Evolutionary conservation across 1,140 invertebrate species (phyloP), one percentile per base, ranked within the genome.

Genomic region (Ephestia elutella): DNA sequence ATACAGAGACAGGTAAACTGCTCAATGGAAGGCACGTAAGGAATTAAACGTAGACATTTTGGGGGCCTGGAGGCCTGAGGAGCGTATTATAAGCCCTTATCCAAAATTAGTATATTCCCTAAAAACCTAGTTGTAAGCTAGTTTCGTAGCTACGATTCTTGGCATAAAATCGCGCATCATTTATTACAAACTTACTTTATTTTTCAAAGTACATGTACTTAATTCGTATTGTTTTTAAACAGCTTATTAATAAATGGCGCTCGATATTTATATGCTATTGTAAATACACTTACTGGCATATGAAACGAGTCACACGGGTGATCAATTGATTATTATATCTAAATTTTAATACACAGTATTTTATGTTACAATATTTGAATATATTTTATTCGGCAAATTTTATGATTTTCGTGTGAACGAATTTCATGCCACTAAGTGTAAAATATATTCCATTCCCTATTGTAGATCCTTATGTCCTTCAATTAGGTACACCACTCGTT

Each of bases 1-100:
- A 68, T 66, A 60, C 71, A 56, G 74, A 72, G 80, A 68, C 73
- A 75, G 74, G 66, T 64, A 63, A 72, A 68, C 73, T 80, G 75
- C 75, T 77, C 77, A 77, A 73, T 62, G 58, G 57, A 79, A 77
- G 62, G 84, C 84, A 87, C 84, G 75, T 74, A 72, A 85, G 84
- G 84, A 87, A 87, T 87, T 87, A 77, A 84, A 69, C 18, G 79
- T 84, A 85, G 78, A 73, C 59, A 76, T 73, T 65, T 59, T 38
- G 49, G 35, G 66, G 65, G 56, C 61, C 62, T 54, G 57, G 35
- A 54, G 62, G 38, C 62, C 54, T 53, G 62, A 61, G 51, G 63
- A 66, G 62, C 65, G 57, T 73, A 68, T 65, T 68, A 11, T 20
- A 57, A 68, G 59, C 65, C 67, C 65, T 74, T 72, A 64, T 68